Evolutionary conservation across 2,797 vertebrate genomes (phyloP), one percentile per base, ranked within the genome.

Genomic region (Acanthis flammea): DNA sequence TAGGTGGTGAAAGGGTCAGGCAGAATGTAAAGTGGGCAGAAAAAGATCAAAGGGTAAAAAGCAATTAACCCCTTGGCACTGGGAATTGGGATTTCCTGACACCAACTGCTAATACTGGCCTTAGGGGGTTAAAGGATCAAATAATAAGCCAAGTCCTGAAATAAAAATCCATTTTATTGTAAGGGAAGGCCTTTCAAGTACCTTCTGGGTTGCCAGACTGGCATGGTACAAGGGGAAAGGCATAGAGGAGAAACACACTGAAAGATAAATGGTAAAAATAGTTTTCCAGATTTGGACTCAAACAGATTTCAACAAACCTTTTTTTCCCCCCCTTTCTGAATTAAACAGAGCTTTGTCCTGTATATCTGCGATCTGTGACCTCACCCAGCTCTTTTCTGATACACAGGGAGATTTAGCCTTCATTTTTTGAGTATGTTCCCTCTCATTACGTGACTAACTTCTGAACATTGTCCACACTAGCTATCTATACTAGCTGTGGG

Each of bases 51-150:
- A 96, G 6, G 0, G 81, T 54, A 95, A 96, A 97, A 97, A 96
- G 93, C 93, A 97, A 97, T 97, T 97, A 97, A 97, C 95, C 95
- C 95, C 76, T 89, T 76, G 84, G 92, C 95, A 94, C n/a, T 67
- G 86, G 73, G 94, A 96, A 88, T 27, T 94, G 95, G 93, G 93
- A 94, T 96, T 96, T 97, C 94, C 92, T 97, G 95, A 97, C 95
- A 95, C 76, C 66, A 79, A 66, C 88, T 67, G 90, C 73, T 96
- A 95, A 93, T 77, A 72, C 71, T 88, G 54, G 91, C 95, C 95
- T 94, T 91, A 80, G 91, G 92, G 92, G 93, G 86, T 88, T 97
- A 76, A 9, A 88, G 83, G 92, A 96, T 97, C 95, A 96, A 97
- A 96, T 65, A 96, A 94, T 88, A 94, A 91, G 76, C 75, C 92